Percentiles rank a stretch among this genome's conserved stretches.
Conservation (phyloP, 1,140 invertebrate species). For the Phenacoccus solenopsis region DNA sequence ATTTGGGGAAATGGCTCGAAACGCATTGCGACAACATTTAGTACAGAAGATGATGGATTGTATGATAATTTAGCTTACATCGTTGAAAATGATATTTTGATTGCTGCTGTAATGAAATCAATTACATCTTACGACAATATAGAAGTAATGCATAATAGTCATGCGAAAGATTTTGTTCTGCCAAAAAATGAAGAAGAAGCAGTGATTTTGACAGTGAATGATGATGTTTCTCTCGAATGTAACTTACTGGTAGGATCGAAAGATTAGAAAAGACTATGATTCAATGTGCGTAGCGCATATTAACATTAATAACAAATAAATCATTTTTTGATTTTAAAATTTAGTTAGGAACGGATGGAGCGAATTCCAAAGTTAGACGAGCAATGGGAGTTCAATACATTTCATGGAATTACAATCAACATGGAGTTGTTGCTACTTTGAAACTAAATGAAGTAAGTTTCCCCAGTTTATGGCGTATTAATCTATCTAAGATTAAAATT, state of each 20-base stretch:
- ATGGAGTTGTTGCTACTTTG: constrained; percentile 80
- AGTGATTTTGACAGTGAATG: constrained; percentile 38
- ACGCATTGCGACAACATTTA: constrained; percentile 12
- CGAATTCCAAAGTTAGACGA: constrained; percentile 68
- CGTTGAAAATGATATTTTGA: constrained; percentile 84
- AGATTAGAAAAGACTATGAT: background rate
- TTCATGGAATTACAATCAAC: constrained; percentile 73
- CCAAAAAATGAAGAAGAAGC: constrained; percentile 30
- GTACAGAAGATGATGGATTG: background rate
- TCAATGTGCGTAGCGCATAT: background rate
- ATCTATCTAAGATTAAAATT: too few relatives aligned
- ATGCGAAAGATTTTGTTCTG: constrained; percentile 40
- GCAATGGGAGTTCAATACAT: constrained; percentile 66
- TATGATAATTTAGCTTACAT: constrained; percentile 56
- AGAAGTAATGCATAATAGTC: constrained; percentile 37
- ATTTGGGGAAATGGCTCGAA: background rate
- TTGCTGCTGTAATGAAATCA: constrained; percentile 52
- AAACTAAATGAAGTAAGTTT: constrained; percentile 52
- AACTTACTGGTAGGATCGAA: constrained; percentile 43
- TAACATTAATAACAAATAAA: too few relatives aligned
- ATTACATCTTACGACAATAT: constrained; percentile 37
- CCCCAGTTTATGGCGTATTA: background rate
- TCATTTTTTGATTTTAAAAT: constrained; percentile 18
- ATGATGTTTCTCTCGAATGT: constrained; percentile 43
- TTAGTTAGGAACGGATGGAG: constrained; percentile 86